A percentile compares a stretch with the other conserved stretches of the same genome.
These are phyloP conservation scores for Erpetoichthys calabaricus DNA, from an alignment of 2,797 vertebrate species.

Conservation along the genomic window DNA sequence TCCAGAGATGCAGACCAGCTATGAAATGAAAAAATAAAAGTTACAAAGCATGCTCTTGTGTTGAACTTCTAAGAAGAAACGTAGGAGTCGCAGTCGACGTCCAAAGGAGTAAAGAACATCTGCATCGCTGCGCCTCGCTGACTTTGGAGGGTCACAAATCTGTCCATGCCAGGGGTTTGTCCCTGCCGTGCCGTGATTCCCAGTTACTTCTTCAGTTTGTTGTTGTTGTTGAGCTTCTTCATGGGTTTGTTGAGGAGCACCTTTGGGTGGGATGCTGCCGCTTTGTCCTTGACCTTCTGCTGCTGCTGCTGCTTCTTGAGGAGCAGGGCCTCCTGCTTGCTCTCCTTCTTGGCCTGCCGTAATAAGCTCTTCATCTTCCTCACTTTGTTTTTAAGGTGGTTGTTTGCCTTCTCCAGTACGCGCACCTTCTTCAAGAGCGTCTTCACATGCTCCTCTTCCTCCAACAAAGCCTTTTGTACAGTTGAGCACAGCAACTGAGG, in stretches of 20 bases:
- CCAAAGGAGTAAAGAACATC: too few species aligned
- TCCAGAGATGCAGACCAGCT: too few species aligned
- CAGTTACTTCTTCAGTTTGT: conserved; percentile 42
- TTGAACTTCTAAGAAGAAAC: too few species aligned
- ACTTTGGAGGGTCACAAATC: too few species aligned
- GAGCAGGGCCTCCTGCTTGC: conserved; percentile 44
- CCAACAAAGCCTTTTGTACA: conserved; percentile 64
- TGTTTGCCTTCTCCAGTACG: conserved; percentile 60
- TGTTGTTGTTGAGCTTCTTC: conserved; percentile 40
- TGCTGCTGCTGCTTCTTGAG: conserved; percentile 49
- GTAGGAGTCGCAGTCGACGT: too few species aligned
- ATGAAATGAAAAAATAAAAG: too few species aligned
- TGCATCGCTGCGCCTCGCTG: too few species aligned
- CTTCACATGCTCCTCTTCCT: conserved; percentile 63
- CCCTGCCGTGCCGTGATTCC: too few species aligned
- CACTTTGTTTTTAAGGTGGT: conserved; percentile 63
- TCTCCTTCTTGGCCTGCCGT: conserved; percentile 53
- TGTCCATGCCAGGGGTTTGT: too few species aligned
- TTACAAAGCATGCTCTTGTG: too few species aligned
- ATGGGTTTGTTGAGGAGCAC: conserved; percentile 34
- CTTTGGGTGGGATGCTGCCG: conserved; percentile 43
- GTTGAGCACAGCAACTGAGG: conserved; percentile 57
- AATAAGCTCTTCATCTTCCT: conserved; percentile 65
- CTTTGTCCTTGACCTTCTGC: conserved; percentile 18
- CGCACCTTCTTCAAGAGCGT: conserved; percentile 61